Base-by-base conservation (phyloP, 2,888 invertebrate genomes). In the Panzeria rudis region DNA sequence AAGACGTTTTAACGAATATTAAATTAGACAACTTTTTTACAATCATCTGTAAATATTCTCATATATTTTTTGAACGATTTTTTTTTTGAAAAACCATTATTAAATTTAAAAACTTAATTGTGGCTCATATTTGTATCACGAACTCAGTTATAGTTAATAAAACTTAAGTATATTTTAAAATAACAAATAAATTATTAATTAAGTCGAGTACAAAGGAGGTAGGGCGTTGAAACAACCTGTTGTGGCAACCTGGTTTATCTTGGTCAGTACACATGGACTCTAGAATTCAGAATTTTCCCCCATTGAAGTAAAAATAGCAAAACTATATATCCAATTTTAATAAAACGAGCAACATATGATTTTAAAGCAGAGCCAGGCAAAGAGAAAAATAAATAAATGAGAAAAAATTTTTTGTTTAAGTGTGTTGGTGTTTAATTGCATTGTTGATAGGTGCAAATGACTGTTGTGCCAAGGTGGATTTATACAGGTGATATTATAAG, bases 31-130 rank as follows among this genome's bases (percentile, higher is more conserved):
- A 64, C 47, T 71, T 20, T 64, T 38, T 38, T 29, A 66, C 11
- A 44, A 73, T 68, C 78, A 83, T 44, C 35, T 83, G 83, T 29
- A 13, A 56, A 32, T 11, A 38, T 69, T 83, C 78, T 38, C 79
- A 83, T 71, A 38, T 25, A n/a, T 32, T 56, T 50, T 29, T 25
- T 8, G 25, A 50, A 66, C 8, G 7, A 44, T 23, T 66, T 76
- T 32, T 41, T 66, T 35, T 38, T 38, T 17, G 29, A 11, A 20
- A 15, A 52, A 11, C 8, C 20, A 54, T 54, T 38, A 50, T 23
- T 41, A 17, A 59, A 32, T 61, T 7, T 35, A 15, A 41, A 44
- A 25, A 41, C 35, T 61, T 64, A 23, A 23, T 62, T 15, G 61
- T 3, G 15, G 15, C 6, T 17, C 25, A 71, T 25, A 54, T 38